Conservation (phyloP, 2,113 vertebrate genomes). For the Tricholaema leucomelas region DNA sequence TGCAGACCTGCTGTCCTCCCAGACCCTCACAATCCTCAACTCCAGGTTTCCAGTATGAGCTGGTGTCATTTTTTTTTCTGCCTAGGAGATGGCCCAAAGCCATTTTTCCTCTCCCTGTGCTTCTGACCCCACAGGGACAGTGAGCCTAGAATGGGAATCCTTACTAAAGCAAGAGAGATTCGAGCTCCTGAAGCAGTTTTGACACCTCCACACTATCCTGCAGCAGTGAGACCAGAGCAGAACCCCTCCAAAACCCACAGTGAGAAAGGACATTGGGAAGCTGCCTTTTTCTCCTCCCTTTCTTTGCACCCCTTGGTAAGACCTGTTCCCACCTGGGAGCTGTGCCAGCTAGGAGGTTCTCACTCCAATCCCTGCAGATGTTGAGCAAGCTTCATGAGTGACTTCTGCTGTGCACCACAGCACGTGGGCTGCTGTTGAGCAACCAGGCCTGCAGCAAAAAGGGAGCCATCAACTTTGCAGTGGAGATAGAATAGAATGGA, state of each 20-base stretch:
- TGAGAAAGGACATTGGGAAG: not conserved
- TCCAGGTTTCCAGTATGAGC: not conserved
- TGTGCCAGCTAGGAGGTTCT: not conserved
- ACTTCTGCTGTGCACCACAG: not conserved
- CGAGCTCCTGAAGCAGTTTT: not conserved
- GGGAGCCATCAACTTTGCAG: accelerated
- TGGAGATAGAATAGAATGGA: too few relatives aligned
- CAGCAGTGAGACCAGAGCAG: not conserved
- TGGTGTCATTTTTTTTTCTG: not conserved
- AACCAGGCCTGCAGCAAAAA: not conserved
- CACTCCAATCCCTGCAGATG: not conserved
- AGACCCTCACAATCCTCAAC: not conserved
- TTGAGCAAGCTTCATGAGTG: not conserved
- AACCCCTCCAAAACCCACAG: not conserved
- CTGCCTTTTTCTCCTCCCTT: not conserved
- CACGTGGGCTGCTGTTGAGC: not conserved
- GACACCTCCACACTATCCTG: not conserved
- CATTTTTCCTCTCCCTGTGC: not conserved
- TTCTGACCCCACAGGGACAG: not conserved
- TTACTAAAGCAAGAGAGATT: not conserved
- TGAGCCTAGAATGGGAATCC: not conserved
- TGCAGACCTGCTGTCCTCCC: not conserved
- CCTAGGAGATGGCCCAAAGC: not conserved
- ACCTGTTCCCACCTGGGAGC: not conserved
- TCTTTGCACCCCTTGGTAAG: not conserved